Evolutionary conservation across 1,140 invertebrate genomes (phyloP), one percentile per base, ranked within the genome.

Genomic region (Zaprionus vittiger): DNA sequence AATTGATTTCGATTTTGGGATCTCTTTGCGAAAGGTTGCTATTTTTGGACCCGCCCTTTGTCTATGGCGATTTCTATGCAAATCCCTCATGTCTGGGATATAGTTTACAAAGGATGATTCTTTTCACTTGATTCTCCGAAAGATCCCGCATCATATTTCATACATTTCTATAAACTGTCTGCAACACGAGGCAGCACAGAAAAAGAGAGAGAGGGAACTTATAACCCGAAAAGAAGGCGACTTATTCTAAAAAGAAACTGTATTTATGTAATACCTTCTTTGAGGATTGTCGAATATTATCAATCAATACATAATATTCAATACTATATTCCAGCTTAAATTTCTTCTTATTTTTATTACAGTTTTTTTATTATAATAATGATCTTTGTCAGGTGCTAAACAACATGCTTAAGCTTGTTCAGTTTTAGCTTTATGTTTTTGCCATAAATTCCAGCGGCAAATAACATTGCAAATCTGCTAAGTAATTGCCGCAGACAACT

Each of bases 1-100:
- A 70, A 75, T 79, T 70, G 61, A 70, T 70, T 75, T 75, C 59
- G 60, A 69, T 63, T 65, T 28, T 41, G 38, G 15, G 4, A 41
- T 15, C 15, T 41, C 15, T 41, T 41, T 52, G 20, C 47, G 20
- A 52, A 11, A 52, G n/a, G 28, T 15, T 15, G 47, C 52, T 74
- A 74, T 74, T 74, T 74, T 70, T 70, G 22, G 17, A 41, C 2
- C 6, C 15, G 24, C 37, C 38, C 56, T 24, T 55, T 73, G 71
- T 73, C 54, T 44, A 41, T 37, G 17, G 6, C 14, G 1, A 7
- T 57, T 44, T 17, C n/a, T 57, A 67, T 67, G 54, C 64, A 57
- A 67, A 67, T 67, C 54, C 20, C 11, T 12, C 7, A 7, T 2
- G 20, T 17, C 47, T 49, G 44, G 17, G n/a, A 47, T 47, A 47